A percentile compares a stretch with the other conserved stretches of the same genome.
These are phyloP conservation scores for Agrypnus murinus DNA, from an alignment of 2,888 invertebrate genomes.

Conservation along the genomic window DNA sequence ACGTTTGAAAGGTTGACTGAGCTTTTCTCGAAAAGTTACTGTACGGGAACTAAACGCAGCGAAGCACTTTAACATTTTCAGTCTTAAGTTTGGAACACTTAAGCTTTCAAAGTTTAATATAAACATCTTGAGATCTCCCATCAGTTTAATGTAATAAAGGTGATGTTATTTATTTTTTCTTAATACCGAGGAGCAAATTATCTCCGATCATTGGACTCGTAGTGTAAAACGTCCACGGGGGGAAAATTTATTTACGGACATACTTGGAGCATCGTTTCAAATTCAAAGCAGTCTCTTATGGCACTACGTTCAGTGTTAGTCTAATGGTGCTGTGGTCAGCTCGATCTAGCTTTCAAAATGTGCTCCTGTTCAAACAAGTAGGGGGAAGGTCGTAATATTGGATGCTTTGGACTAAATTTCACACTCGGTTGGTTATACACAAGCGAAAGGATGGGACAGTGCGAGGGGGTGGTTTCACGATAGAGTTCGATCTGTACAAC, in stretches of 20 bases:
- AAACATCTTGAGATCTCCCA: conserved; percentile 5
- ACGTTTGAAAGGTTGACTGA: neutral
- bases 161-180: neutral
- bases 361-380: conserved; percentile 12
- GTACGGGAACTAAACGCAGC: neutral
- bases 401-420: conserved; percentile 33
- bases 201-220: neutral
- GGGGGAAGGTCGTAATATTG: conserved; percentile 9
- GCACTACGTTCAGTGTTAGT: conserved; percentile 9
- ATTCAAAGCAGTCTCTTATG: conserved; percentile 27
- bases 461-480: conserved; percentile 8
- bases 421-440: conserved; percentile 24
- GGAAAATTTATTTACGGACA: conserved; percentile 5
- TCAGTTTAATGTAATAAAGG: neutral
- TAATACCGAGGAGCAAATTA: conserved; percentile 1
- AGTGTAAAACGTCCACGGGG: neutral
- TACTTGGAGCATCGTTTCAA: conserved; percentile 9
- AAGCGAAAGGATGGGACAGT: conserved; percentile 24
- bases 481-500: conserved; percentile 23
- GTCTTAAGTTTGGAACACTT: neutral
- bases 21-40: neutral
- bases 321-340: conserved; percentile 35
- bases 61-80: neutral
- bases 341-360: conserved; percentile 33
- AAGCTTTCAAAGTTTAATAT: conserved; percentile 13